Evolutionary conservation across 1,140 invertebrate species (phyloP).

Genomic region (Diabrotica virgifera): DNA sequence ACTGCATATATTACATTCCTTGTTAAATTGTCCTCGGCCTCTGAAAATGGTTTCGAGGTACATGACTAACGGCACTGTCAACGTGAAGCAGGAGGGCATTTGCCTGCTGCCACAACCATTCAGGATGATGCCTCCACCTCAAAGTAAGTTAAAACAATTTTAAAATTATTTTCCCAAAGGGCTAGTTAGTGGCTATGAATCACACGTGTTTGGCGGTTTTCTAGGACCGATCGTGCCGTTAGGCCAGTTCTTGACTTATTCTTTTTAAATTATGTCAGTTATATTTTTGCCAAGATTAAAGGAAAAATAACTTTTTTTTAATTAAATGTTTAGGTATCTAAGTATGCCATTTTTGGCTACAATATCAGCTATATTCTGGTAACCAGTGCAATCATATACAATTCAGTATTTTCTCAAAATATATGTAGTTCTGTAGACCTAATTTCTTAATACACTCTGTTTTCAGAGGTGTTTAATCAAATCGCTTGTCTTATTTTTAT

Average conservation of each 20-base stretch:
- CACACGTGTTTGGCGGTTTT: constrained; percentile 5
- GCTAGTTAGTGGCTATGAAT: not conserved
- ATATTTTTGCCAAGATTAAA: not conserved
- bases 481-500: no score
- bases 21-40: not conserved
- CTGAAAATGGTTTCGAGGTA: constrained; percentile 41
- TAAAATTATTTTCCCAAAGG: not conserved
- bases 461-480: no score
- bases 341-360: no score
- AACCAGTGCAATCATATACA: no score
- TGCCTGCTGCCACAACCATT: constrained; percentile 43
- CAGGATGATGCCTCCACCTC: constrained; percentile 39
- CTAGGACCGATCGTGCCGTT: not conserved
- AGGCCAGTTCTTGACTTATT: not conserved
- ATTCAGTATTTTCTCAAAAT: no score
- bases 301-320: no score
- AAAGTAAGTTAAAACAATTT: constrained; percentile 39
- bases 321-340: no score
- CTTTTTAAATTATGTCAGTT: not conserved
- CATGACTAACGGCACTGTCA: constrained; percentile 42
- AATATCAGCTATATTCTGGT: no score
- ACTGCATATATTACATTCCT: constrained; percentile 3
- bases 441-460: no score
- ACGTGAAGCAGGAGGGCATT: constrained; percentile 45
- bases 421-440: no score